Evolutionary conservation across 2,888 invertebrate genomes (phyloP).

Genomic region (Gortyna flavago): DNA sequence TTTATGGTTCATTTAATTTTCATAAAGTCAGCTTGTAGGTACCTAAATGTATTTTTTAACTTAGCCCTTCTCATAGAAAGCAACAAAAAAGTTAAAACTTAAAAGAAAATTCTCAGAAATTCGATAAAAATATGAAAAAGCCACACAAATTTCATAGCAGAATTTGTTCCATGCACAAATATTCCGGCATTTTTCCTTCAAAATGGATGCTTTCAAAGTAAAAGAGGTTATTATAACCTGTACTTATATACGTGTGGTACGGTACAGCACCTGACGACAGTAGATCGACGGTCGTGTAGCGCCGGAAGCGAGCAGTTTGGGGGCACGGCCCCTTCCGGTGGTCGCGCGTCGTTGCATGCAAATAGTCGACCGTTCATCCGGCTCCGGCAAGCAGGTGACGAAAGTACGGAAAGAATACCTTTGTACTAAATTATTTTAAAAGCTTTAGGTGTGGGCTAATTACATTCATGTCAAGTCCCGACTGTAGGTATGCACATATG

Average conservation of each 20-base stretch:
- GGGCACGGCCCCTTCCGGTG: constrained; percentile 86
- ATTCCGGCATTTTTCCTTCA: constrained; percentile 15
- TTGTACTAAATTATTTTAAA: constrained; percentile 51
- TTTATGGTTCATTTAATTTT: neutral
- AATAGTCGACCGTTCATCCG: constrained; percentile 75
- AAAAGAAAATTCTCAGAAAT: neutral
- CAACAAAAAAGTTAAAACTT: neutral
- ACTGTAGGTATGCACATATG: constrained; percentile 21
- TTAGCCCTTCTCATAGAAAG: neutral
- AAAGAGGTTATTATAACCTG: constrained; percentile 57
- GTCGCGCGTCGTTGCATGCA: constrained; percentile 87
- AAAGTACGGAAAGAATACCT: constrained; percentile 66
- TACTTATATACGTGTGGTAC: constrained; percentile 26
- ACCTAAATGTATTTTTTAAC: neutral
- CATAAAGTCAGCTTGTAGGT: neutral
- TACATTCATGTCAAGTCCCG: constrained; percentile 35
- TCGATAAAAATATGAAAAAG: neutral
- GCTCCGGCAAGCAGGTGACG: constrained; percentile 74
- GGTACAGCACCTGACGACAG: constrained; percentile 66
- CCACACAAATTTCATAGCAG: neutral
- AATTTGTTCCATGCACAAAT: constrained; percentile 15
- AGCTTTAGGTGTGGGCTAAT: constrained; percentile 47
- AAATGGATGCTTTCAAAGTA: constrained; percentile 49
- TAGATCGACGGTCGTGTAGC: constrained; percentile 64
- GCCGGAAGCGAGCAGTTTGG: constrained; percentile 87